Evolutionary conservation across 2,113 vertebrate genomes (phyloP), one percentile per base, ranked within the genome.

Genomic region (Colistium nudipinnis): DNA sequence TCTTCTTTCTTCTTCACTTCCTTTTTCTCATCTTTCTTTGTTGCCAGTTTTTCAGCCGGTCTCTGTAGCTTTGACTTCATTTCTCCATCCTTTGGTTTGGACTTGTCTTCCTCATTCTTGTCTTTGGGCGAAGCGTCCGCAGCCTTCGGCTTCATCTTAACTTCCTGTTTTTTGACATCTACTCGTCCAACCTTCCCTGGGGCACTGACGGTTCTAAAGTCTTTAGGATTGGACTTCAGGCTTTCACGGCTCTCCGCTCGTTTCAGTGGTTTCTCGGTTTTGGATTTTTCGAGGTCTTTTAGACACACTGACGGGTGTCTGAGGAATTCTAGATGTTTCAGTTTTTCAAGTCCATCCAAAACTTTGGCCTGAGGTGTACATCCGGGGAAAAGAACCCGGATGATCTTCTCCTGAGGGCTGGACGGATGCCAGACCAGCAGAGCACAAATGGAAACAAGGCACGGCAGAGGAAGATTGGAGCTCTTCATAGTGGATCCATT

Each of bases 361-460:
- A 99, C 93, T 19, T 93, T 93, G 2, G 82, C 63, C 36, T 98
- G 97, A 0, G 97, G 95, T 0, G 97, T 95, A 80, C 95, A 95
- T 4, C 98, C 98, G 0, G 98, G 95, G 73, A 99, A 99, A 0
- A 99, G 87, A 13, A 95, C 96, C 0, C 97, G 88, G 27, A 99
- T 91, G 7, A 98, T 96, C 77, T 97, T 97, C 53, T 99, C 98
- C 0, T 68, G 62, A 11, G 92, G 91, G 53, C 77, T 92, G 0
- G 91, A 93, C 0, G 98, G 98, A 73, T 96, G 96, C 98, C 98
- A 99, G 17, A 98, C 94, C 0, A 99, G 89, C 68, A 99, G 86
- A 1, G 93, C 95, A 2, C 96, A 99, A 43, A 94, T 72, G 0
- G 96, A 98, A 0, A 93, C 92, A 16, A 95, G 80, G 80, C 93